phyloP scores from a whole-genome alignment of 2,797 vertebrate species.

The Lophotriccus pileatus region DNA sequence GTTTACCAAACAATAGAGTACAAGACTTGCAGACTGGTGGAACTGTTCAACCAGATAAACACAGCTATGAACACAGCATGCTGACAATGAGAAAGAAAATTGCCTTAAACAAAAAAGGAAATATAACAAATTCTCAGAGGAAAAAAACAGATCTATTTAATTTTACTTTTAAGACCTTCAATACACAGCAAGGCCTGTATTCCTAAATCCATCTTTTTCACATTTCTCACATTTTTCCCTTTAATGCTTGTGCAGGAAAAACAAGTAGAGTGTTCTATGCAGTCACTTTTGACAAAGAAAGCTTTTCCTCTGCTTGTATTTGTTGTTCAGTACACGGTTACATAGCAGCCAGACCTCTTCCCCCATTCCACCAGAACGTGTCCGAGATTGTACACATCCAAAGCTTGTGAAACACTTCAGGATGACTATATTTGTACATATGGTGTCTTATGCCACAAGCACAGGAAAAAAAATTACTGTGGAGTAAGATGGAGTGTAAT shows the following conservation, averaged over 20 bases:
- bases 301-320: neutral
- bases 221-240: neutral
- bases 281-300: neutral
- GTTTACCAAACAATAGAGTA: neutral
- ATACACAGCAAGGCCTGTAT: neutral
- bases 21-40: neutral
- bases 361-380: fast-evolving
- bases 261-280: neutral
- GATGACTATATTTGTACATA: neutral
- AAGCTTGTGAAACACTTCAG: neutral
- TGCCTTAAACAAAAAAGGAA: neutral
- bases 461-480: neutral
- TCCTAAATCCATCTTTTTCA: neutral
- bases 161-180: neutral
- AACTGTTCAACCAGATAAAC: neutral
- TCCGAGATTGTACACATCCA: neutral
- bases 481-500: neutral
- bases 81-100: neutral
- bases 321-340: neutral
- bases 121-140: neutral
- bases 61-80: neutral
- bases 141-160: neutral
- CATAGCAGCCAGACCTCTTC: neutral
- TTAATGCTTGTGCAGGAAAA: neutral
- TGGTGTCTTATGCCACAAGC: neutral